A percentile compares a stretch with the other conserved stretches of the same genome.
Conservation (phyloP, 2,888 invertebrate genomes). For the Chrysodeixis includens region DNA sequence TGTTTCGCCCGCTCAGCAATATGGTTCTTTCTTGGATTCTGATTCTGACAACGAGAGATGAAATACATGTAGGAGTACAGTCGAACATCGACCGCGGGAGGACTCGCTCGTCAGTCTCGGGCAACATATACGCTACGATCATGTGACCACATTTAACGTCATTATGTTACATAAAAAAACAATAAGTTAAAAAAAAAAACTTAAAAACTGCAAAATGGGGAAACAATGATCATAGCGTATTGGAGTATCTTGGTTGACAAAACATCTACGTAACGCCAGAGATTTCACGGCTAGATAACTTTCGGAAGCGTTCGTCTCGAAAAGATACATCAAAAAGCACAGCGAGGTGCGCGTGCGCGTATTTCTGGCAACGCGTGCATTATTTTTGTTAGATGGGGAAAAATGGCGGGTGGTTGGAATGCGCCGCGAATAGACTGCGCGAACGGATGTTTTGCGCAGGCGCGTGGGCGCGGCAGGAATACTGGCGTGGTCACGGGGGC, state of each 20-base stretch:
- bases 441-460: conserved; percentile 81
- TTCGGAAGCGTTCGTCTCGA: conserved; percentile 62
- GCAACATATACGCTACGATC: conserved; percentile 10
- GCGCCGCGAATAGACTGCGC: conserved; percentile 80
- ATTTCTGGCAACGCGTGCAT: conserved; percentile 78
- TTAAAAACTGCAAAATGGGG: neutral
- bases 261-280: conserved; percentile 6
- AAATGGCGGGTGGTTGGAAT: conserved; percentile 81
- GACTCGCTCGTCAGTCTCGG: conserved; percentile 20
- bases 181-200: neutral
- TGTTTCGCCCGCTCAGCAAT: conserved; percentile 88
- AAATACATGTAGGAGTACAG: conserved; percentile 75
- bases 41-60: conserved; percentile 86
- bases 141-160: conserved; percentile 12
- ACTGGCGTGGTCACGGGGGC: conserved; percentile 53
- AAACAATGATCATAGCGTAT: conserved; percentile 11
- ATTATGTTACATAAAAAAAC: neutral
- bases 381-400: conserved; percentile 81
- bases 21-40: conserved; percentile 88
- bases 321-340: conserved; percentile 55
- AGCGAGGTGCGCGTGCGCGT: conserved; percentile 70
- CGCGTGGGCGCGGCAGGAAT: conserved; percentile 70
- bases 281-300: neutral
- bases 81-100: conserved; percentile 45
- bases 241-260: conserved; percentile 5